Evolutionary conservation across 2,888 invertebrate genomes (phyloP).

Genomic region (Liodrosophila aerea): DNA sequence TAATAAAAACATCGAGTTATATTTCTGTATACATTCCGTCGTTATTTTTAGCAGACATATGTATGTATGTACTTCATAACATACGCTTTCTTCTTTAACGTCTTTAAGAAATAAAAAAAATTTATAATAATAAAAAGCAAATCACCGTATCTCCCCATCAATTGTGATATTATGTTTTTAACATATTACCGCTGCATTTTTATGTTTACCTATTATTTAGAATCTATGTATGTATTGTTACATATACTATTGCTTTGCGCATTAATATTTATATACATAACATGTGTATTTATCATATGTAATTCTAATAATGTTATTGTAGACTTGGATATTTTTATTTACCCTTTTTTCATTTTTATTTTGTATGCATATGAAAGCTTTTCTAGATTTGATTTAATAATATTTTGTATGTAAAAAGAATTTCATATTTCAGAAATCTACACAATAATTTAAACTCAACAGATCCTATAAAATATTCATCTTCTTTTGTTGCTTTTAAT

Average conservation of each 20-base stretch:
- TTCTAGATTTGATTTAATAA: constrained; percentile 21
- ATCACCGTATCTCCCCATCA: no score
- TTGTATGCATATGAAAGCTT: constrained; percentile 48
- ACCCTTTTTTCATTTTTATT: constrained; percentile 26
- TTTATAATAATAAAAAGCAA: no score
- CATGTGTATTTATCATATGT: constrained; percentile 12
- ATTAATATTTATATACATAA: constrained; percentile 13
- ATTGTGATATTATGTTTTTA: no score
- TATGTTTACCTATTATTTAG: constrained; percentile 2
- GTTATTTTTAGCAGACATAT: no score
- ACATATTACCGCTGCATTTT: no score
- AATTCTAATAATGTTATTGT: constrained; percentile 36
- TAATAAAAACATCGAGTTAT: no score
- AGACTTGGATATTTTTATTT: constrained; percentile 39
- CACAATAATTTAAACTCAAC: constrained; percentile 2
- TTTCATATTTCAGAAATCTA: no score
- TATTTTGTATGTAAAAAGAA: constrained; percentile 4
- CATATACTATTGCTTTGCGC: constrained; percentile 30
- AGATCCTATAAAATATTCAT: not conserved
- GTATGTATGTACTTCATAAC: no score
- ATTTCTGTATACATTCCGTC: no score
- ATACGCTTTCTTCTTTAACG: no score
- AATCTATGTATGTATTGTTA: constrained; percentile 20
- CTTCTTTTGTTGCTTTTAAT: no score
- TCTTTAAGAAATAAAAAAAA: no score